Evolutionary conservation across 1,140 invertebrate species (phyloP).

Genomic region (Harpegnathos saltator): DNA sequence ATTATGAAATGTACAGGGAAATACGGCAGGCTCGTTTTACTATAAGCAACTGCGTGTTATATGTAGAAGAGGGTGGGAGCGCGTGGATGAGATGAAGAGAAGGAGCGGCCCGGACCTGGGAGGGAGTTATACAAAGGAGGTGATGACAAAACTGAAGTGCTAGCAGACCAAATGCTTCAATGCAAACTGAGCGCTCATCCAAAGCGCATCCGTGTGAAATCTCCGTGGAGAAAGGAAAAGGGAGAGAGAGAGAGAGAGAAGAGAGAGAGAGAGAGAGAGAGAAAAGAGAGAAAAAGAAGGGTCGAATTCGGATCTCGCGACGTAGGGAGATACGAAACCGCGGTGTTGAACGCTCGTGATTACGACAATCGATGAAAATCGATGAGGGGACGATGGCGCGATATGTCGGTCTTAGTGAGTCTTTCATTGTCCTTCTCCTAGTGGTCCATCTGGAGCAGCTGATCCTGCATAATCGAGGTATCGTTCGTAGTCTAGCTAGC

Average conservation of each 20-base stretch:
- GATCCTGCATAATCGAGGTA: slow-evolving; percentile 60
- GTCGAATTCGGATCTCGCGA: background rate
- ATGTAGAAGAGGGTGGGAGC: slow-evolving; percentile 42
- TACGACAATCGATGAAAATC: slow-evolving; percentile 25
- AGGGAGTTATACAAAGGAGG: slow-evolving; percentile 63
- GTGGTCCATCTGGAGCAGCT: slow-evolving; percentile 53
- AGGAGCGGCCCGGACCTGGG: slow-evolving; percentile 40
- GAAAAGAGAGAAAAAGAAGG: background rate
- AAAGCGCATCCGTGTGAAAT: slow-evolving; percentile 40
- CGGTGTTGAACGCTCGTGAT: background rate
- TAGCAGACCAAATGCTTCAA: slow-evolving; percentile 61
- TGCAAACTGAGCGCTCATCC: slow-evolving; percentile 63
- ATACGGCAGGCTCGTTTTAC: background rate
- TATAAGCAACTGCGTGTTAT: slow-evolving; percentile 48
- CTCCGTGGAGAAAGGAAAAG: background rate
- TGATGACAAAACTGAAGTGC: slow-evolving; percentile 65
- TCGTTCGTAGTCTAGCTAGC: background rate
- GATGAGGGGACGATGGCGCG: slow-evolving; percentile 57
- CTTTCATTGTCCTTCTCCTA: slow-evolving; percentile 55
- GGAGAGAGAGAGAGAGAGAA: background rate
- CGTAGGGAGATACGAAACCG: background rate
- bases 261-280: background rate
- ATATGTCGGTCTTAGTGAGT: slow-evolving; percentile 27
- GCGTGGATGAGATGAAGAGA: slow-evolving; percentile 34
- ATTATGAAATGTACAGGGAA: background rate